Evolutionary conservation across 2,888 invertebrate species (phyloP), one percentile per base, ranked within the genome.

Genomic region (Trichopria drosophilae): DNA sequence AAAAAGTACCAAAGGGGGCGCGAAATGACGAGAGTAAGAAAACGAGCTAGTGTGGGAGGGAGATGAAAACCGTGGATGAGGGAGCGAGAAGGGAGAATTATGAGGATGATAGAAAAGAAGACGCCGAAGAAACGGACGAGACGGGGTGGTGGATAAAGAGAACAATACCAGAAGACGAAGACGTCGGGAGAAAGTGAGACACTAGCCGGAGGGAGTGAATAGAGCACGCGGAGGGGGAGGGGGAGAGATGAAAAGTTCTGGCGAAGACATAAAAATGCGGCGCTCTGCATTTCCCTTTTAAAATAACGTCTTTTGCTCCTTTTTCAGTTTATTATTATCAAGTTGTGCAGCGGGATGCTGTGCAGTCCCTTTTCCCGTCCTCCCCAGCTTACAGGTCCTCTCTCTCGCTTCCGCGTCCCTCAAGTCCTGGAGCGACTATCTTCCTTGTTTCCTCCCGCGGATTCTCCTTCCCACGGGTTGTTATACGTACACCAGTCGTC

Each of bases 281-380:
- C 68, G 71, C 71, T 61, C 59, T 72, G 73, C 73, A 73, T 74
- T 75, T 74, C 71, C 73, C 74, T 75, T 72, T 74, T 73, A 75
- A 75, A 74, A 72, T 75, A 74, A 73, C 68, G 71, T 65, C 69
- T 67, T 68, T 71, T 71, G 66, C 68, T 70, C 64, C 63, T 70
- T 72, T 74, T 73, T 72, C 67, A 72, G 67, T 75, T 74, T 73
- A 73, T 75, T 72, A 71, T 73, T 75, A 75, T 74, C 74, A 74
- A 72, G 67, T 72, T 72, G 66, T 66, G 68, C 68, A 59, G 58
- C 56, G 42, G 54, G 55, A 52, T 52, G 47, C 53, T 15, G 43
- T 48, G 28, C 31, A 41, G 48, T 44, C 40, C 23, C 47, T 42
- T 32, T 35, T 12, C 18, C 42, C 32, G 20, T 19, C 39, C 47